Percentiles rank a stretch among this genome's conserved stretches.
Evolutionary conservation across 2,797 vertebrate genomes (phyloP).

Genomic region (Thripadectes ignobilis): DNA sequence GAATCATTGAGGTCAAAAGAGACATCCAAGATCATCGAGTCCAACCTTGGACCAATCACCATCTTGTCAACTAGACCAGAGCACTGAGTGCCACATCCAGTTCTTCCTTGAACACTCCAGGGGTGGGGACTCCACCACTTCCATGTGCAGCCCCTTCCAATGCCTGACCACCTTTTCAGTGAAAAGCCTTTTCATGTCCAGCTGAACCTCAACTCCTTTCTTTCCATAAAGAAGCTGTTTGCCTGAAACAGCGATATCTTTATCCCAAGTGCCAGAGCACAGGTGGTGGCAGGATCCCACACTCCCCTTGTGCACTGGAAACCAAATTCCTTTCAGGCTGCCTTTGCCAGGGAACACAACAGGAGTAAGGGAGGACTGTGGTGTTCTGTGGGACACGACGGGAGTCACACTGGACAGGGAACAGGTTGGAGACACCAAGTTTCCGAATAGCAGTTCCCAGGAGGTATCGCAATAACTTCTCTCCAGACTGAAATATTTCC

Average conservation of each 20-base stretch:
- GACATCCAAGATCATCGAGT: accelerated
- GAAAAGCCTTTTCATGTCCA: not conserved
- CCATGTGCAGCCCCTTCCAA: not conserved
- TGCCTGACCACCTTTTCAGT: not conserved
- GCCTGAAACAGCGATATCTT: not conserved
- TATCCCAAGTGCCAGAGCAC: not conserved
- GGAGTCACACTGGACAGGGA: not conserved
- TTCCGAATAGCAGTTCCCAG: not conserved
- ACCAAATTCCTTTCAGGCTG: not conserved
- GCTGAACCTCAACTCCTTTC: not conserved
- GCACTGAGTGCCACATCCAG: not conserved
- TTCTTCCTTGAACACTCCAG: not conserved
- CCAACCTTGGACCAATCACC: not conserved
- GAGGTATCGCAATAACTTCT: not conserved
- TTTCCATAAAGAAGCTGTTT: not conserved
- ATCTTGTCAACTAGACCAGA: not conserved
- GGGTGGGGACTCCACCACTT: not conserved
- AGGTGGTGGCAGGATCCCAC: not conserved
- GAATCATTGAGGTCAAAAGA: not conserved
- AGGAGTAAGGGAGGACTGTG: accelerated
- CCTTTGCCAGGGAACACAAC: not conserved
- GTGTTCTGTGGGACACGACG: accelerated
- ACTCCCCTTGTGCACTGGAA: accelerated
- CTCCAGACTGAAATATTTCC: conserved; percentile 30
- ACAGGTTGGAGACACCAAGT: not conserved